phyloP scores from a whole-genome alignment of 2,113 vertebrate species.

The Xerus inauris region DNA sequence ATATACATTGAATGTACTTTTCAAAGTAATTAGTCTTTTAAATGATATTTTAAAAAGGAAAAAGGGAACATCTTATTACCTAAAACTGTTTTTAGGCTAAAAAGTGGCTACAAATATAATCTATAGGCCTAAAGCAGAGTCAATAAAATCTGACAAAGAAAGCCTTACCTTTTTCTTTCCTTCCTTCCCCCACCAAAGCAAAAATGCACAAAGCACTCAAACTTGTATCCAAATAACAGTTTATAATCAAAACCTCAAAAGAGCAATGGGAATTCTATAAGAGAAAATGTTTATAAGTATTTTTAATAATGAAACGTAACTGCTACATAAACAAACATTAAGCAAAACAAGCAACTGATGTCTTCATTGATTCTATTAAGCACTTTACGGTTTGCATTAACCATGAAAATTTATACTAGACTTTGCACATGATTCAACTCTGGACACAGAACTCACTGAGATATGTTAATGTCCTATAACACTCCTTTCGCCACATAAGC shows the following conservation, averaged over 20 bases:
- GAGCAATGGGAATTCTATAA: slow-evolving; percentile 4
- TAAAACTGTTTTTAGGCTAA: background rate
- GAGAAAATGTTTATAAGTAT: slow-evolving; percentile 46
- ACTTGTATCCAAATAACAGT: background rate
- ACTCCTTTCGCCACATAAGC: slow-evolving; percentile 63
- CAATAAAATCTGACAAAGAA: slow-evolving; percentile 24
- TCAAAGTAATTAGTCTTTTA: slow-evolving; percentile 42
- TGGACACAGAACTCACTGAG: slow-evolving; percentile 68
- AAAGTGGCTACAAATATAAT: background rate
- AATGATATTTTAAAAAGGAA: slow-evolving; percentile 29
- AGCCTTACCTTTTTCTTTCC: background rate
- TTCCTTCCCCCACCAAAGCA: slow-evolving; percentile 21
- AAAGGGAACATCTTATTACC: background rate
- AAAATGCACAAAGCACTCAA: slow-evolving; percentile 38
- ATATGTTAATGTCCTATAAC: slow-evolving; percentile 62
- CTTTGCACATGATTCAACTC: slow-evolving; percentile 40
- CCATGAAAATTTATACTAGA: slow-evolving; percentile 69
- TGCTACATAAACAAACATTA: slow-evolving; percentile 24
- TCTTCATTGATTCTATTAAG: slow-evolving; percentile 43
- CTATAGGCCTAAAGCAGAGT: background rate
- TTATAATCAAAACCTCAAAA: slow-evolving; percentile 59
- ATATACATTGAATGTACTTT: slow-evolving; percentile 33
- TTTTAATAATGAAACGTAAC: slow-evolving; percentile 54
- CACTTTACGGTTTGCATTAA: slow-evolving; percentile 51
- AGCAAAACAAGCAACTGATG: slow-evolving; percentile 24